Conservation (phyloP, 2,797 vertebrate genomes). For the Hyperoplus immaculatus region DNA sequence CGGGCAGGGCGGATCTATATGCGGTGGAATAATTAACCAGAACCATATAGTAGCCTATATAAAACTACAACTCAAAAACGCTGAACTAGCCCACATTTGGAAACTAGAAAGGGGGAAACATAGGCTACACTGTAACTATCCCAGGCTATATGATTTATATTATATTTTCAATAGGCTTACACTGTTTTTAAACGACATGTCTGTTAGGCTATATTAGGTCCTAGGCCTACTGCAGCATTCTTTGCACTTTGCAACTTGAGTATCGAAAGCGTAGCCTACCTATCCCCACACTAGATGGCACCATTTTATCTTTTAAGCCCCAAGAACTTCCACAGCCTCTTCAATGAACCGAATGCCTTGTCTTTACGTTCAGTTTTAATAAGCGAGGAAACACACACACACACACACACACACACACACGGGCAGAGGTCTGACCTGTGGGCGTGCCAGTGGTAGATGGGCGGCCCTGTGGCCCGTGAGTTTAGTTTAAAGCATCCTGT, state of each 20-base stretch:
- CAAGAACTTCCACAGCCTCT: neutral
- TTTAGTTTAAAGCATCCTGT: constrained; percentile 72
- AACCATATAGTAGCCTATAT: too few species aligned
- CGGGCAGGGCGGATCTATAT: neutral
- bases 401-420: neutral
- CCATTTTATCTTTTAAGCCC: neutral
- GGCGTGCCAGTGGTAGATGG: constrained; percentile 71
- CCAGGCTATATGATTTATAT: too few species aligned
- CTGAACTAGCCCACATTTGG: too few species aligned
- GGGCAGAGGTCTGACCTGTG: neutral
- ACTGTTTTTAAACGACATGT: too few species aligned
- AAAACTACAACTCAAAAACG: too few species aligned
- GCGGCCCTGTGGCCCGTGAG: constrained; percentile 60
- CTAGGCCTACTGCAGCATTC: too few species aligned
- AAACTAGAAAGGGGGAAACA: too few species aligned
- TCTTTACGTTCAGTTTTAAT: neutral
- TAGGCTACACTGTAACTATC: too few species aligned
- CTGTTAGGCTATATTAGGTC: too few species aligned
- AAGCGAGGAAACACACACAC: neutral
- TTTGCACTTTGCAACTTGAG: too few species aligned
- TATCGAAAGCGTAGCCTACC: too few species aligned
- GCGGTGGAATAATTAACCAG: neutral
- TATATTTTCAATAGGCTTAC: too few species aligned
- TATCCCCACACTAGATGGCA: constrained; percentile 49
- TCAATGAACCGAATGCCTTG: neutral